phyloP scores from a whole-genome alignment of 2,888 invertebrate genomes.

The Thalpophila matura region DNA sequence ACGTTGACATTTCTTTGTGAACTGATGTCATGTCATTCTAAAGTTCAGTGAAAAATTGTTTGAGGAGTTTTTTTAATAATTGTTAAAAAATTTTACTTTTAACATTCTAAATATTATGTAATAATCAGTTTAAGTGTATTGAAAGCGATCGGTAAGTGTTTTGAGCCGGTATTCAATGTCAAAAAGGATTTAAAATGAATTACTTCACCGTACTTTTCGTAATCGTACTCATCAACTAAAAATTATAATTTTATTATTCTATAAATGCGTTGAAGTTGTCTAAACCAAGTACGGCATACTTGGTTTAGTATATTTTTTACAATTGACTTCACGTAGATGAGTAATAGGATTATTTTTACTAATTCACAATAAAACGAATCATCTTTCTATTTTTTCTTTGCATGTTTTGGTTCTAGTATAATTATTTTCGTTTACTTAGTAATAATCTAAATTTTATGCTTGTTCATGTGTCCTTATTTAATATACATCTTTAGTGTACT shows the following conservation, averaged over 20 bases:
- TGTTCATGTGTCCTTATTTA: not conserved
- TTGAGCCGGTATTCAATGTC: constrained; percentile 56
- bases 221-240: no score
- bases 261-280: constrained; percentile 7
- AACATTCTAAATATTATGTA: constrained; percentile 58
- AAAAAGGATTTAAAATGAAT: constrained; percentile 42
- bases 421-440: constrained; percentile 10
- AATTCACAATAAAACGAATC: constrained; percentile 52
- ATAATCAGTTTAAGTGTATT: constrained; percentile 58
- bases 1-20: constrained; percentile 84
- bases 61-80: constrained; percentile 62
- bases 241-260: constrained; percentile 15
- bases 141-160: constrained; percentile 66
- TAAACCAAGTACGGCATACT: constrained; percentile 26
- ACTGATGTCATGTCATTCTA: constrained; percentile 74
- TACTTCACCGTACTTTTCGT: constrained; percentile 57
- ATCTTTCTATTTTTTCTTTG: constrained; percentile 19
- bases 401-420: constrained; percentile 30
- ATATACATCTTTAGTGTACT: not conserved
- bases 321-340: constrained; percentile 52
- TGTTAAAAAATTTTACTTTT: constrained; percentile 50
- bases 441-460: not conserved
- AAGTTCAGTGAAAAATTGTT: constrained; percentile 70
- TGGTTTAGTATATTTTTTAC: constrained; percentile 40
- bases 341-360: constrained; percentile 65